These are phyloP conservation scores for Gnatocerus cornutus DNA, from an alignment of 2,888 invertebrate species.

Conservation along the genomic window DNA sequence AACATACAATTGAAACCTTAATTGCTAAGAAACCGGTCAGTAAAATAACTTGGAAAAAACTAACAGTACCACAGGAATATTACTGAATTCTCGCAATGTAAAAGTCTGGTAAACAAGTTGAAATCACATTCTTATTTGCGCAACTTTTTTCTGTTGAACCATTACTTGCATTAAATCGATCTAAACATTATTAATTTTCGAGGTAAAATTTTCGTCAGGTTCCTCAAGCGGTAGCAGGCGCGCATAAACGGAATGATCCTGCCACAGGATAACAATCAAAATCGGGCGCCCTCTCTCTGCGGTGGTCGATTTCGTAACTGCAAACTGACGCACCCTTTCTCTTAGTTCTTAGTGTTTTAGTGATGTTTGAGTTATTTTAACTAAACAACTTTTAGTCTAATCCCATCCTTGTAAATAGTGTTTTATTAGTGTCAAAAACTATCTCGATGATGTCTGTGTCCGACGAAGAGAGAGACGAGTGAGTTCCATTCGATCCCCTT, in stretches of 20 bases:
- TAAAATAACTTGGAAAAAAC: no score
- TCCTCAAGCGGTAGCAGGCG: conserved; percentile 13
- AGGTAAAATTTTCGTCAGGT: conserved; percentile 12
- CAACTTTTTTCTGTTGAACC: conserved; percentile 18
- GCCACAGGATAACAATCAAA: conserved; percentile 45
- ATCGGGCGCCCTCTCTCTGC: conserved; percentile 54
- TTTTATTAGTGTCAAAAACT: conserved; percentile 34
- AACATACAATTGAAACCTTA: no score
- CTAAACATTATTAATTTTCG: conserved; percentile 22
- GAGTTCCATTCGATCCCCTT: conserved; percentile 70
- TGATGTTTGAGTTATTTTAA: conserved; percentile 51
- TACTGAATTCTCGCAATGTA: conserved; percentile 21
- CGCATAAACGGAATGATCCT: conserved; percentile 28
- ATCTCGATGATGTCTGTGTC: conserved; percentile 69
- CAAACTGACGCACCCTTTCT: conserved; percentile 57
- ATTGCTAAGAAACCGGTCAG: no score
- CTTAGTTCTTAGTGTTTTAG: conserved; percentile 51
- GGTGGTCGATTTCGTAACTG: conserved; percentile 55
- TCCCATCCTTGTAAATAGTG: conserved; percentile 43
- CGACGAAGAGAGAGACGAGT: conserved; percentile 82
- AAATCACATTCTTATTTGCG: conserved; percentile 14
- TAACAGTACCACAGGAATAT: conserved; percentile 11
- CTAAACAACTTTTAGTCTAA: conserved; percentile 24
- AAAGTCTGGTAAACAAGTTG: conserved; percentile 33
- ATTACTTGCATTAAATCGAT: conserved; percentile 36